A percentile compares a stretch with the other conserved stretches of the same genome.
phyloP scores from a whole-genome alignment of 2,113 vertebrate genomes.

The Campylomormyrus tamandua region DNA sequence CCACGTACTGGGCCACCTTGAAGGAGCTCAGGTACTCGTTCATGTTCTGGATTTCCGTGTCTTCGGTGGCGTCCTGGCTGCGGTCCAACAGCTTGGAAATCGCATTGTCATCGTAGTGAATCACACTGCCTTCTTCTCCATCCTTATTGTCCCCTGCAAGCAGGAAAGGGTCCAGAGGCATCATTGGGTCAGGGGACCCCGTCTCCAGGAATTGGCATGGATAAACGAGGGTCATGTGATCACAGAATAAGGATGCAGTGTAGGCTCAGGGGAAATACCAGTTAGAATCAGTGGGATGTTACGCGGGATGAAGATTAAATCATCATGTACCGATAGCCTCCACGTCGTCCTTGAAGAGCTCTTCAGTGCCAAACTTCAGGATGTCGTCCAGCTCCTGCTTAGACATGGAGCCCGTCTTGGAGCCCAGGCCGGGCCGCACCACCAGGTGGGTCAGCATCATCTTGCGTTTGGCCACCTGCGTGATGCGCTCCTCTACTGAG shows the following conservation, averaged over 20 bases:
- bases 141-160: slow-evolving; percentile 85
- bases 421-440: slow-evolving; percentile 88
- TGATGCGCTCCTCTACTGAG: slow-evolving; percentile 93
- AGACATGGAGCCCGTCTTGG: slow-evolving; percentile 96
- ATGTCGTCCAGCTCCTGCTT: slow-evolving; percentile 97
- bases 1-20: slow-evolving; percentile 98
- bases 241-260: neutral
- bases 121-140: slow-evolving; percentile 89
- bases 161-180: neutral
- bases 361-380: slow-evolving; percentile 95
- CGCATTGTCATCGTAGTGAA: slow-evolving; percentile 90
- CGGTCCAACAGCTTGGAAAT: slow-evolving; percentile 94
- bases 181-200: neutral
- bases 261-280: neutral
- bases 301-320: neutral
- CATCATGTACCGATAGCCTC: slow-evolving; percentile 62
- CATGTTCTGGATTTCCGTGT: slow-evolving; percentile 97
- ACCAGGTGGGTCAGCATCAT: slow-evolving; percentile 99
- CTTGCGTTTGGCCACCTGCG: slow-evolving; percentile 96
- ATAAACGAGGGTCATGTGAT: neutral
- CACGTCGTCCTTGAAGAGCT: slow-evolving; percentile 94
- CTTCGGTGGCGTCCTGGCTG: slow-evolving; percentile 86
- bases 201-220: neutral
- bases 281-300: neutral
- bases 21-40: slow-evolving; percentile 99